A percentile compares a stretch with the other conserved stretches of the same genome.
Evolutionary conservation across 2,888 invertebrate genomes (phyloP).

Genomic region (Ypsolopha sequella): DNA sequence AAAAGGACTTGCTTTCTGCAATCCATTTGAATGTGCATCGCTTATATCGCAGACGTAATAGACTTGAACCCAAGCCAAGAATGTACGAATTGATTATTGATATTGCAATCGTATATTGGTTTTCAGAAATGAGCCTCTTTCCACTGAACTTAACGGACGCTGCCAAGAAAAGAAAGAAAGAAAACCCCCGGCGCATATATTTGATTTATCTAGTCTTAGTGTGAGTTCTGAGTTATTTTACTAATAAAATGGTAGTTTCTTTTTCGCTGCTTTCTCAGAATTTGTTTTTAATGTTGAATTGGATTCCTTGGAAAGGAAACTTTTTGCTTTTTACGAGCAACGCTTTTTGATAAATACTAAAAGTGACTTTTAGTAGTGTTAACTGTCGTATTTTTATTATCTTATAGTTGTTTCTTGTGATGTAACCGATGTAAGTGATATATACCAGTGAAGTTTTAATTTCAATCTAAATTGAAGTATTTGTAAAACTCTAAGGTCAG

Average conservation of each 20-base stretch:
- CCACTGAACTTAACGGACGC: constrained; percentile 10
- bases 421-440: no score
- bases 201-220: constrained; percentile 10
- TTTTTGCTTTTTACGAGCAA: constrained; percentile 12
- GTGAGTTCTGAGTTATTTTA: constrained; percentile 6
- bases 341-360: constrained; percentile 15
- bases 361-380: no score
- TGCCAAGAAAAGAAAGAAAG: constrained; percentile 10
- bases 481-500: no score
- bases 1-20: constrained; percentile 29
- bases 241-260: constrained; percentile 5
- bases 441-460: no score
- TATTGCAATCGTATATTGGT: constrained; percentile 61
- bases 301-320: constrained; percentile 17
- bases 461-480: no score
- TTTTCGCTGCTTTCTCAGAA: neutral
- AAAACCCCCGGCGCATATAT: constrained; percentile 7
- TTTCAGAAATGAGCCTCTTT: constrained; percentile 35
- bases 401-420: no score
- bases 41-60: constrained; percentile 38
- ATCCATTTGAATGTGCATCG: constrained; percentile 47
- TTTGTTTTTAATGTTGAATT: constrained; percentile 4
- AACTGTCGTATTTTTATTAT: no score
- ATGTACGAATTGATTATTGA: constrained; percentile 69
- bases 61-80: constrained; percentile 65